These are phyloP conservation scores for Orussus abietinus DNA, from an alignment of 1,140 invertebrate genomes.

Conservation along the genomic window DNA sequence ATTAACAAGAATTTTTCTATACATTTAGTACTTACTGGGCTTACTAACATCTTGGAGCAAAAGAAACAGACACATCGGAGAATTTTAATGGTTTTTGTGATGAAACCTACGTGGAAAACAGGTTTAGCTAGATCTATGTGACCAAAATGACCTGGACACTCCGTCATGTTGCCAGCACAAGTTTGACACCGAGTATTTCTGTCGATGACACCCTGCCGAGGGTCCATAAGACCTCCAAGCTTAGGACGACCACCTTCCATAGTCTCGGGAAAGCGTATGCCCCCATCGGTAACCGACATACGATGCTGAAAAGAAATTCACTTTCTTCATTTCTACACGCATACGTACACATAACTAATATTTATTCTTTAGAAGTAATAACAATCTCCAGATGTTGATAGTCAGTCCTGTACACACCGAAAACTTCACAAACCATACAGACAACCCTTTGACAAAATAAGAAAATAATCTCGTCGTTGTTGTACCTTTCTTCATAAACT, in stretches of 20 bases:
- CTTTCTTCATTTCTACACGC: conserved; percentile 4
- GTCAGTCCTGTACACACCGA: no score
- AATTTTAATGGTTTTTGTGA: conserved; percentile 96
- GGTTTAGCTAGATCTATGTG: conserved; percentile 98
- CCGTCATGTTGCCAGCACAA: conserved; percentile 96
- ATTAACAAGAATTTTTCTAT: conserved; percentile 8
- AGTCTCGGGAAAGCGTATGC: conserved; percentile 94
- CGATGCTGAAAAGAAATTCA: conserved; percentile 68
- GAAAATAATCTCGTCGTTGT: no score
- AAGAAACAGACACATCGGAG: conserved; percentile 96
- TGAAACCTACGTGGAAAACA: conserved; percentile 97
- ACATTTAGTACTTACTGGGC: conserved; percentile 67
- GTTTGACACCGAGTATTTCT: conserved; percentile 92
- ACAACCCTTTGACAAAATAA: no score
- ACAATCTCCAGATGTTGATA: no score
- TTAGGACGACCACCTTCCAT: conserved; percentile 98
- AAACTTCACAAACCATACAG: no score
- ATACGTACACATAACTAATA: conserved; percentile 4
- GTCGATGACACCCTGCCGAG: conserved; percentile 96
- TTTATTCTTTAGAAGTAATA: no score
- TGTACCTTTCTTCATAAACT: no score
- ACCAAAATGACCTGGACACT: conserved; percentile 99
- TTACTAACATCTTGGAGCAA: conserved; percentile 93
- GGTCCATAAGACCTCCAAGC: conserved; percentile 97
- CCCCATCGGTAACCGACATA: conserved; percentile 96